phyloP scores from a whole-genome alignment of 37 sponge, comb jelly and placozoan species.

The Halisarca cf. caerulea region DNA sequence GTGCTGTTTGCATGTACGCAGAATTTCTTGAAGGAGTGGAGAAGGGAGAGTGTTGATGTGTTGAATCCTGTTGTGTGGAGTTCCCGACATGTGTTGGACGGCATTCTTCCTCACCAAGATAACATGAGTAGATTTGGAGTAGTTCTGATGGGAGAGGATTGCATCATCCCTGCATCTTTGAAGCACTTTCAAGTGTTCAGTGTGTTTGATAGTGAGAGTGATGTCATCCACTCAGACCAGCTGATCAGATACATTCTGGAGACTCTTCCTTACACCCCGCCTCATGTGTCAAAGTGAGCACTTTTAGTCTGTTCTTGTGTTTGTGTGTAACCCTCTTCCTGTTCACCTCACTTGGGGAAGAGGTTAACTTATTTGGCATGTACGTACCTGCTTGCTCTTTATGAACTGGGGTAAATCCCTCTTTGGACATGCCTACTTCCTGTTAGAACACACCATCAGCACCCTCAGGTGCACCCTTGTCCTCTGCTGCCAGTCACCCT shows the following conservation, averaged over 20 bases:
- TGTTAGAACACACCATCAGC: no score
- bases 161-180: background rate
- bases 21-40: slow-evolving; percentile 27
- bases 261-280: background rate
- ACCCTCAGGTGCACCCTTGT: no score
- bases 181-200: background rate
- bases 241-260: slow-evolving; percentile 8
- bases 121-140: slow-evolving; percentile 8
- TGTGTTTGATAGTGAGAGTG: background rate
- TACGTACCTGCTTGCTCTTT: no score
- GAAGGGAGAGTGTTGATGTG: background rate
- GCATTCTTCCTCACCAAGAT: background rate
- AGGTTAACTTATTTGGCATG: no score
- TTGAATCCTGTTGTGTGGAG: background rate
- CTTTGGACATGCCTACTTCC: no score
- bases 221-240: background rate
- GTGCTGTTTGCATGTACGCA: slow-evolving; percentile 16
- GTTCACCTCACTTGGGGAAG: no score
- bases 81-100: background rate
- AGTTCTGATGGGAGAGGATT: background rate
- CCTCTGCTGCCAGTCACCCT: no score
- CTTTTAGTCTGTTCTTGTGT: no score
- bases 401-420: no score
- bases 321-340: no score
- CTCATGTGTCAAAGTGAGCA: background rate